Conservation (phyloP, 2,113 vertebrate species). For the Rhinoderma darwinii region DNA sequence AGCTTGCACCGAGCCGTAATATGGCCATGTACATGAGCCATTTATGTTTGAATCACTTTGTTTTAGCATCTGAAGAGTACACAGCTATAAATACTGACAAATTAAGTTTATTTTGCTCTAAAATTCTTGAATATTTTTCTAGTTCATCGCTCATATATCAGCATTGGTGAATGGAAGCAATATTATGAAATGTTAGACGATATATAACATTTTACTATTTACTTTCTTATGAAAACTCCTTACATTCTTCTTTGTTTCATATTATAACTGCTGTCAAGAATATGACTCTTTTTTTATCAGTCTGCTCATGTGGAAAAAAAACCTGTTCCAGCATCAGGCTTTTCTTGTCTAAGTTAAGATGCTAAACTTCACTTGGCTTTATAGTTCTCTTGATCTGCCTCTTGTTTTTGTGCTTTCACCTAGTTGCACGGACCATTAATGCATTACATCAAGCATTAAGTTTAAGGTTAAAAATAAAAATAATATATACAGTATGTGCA, state of each 20-base stretch:
- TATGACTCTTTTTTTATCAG: slow-evolving; percentile 12
- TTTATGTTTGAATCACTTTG: too few relatives aligned
- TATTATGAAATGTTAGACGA: background rate
- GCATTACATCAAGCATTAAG: slow-evolving; percentile 10
- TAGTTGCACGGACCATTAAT: background rate
- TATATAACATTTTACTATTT: background rate
- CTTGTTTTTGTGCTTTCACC: slow-evolving; percentile 18
- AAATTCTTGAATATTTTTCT: background rate
- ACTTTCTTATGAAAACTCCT: background rate
- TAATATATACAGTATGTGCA: background rate
- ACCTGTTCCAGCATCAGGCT: background rate
- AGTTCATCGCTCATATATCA: background rate
- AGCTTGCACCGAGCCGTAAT: too few relatives aligned
- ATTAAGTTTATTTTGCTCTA: background rate
- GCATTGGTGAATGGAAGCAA: background rate
- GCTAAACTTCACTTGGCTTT: background rate
- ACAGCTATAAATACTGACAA: too few relatives aligned
- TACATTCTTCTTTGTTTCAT: background rate
- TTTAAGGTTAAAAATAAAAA: background rate
- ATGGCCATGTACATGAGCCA: too few relatives aligned
- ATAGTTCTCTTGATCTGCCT: slow-evolving; percentile 15
- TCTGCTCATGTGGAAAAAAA: slow-evolving; percentile 23
- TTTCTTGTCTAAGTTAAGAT: background rate
- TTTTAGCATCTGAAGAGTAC: too few relatives aligned
- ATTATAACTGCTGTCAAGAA: background rate